Conservation (phyloP, 2,888 invertebrate genomes). For the Rhagonycha fulva region DNA sequence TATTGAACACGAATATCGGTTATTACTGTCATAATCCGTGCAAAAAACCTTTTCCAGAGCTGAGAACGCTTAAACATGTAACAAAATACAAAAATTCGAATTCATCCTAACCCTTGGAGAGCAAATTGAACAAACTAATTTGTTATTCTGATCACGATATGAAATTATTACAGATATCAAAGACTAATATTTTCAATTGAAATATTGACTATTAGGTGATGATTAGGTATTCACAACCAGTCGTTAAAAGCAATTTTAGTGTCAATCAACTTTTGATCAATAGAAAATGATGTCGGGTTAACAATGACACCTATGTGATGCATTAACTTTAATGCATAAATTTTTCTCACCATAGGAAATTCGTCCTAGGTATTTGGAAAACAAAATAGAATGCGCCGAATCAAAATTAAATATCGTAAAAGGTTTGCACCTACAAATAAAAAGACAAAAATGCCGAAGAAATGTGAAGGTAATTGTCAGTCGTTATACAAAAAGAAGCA, state of each 20-base stretch:
- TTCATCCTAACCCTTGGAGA: neutral
- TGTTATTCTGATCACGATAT: constrained; percentile 46
- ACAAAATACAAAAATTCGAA: neutral
- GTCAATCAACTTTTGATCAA: constrained; percentile 39
- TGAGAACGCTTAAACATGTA: neutral
- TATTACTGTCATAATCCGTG: neutral
- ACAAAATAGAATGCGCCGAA: constrained; percentile 42
- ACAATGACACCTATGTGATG: constrained; percentile 31
- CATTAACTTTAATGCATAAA: constrained; percentile 29
- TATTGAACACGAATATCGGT: neutral
- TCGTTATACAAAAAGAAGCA: constrained; percentile 24
- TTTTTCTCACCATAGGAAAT: constrained; percentile 30
- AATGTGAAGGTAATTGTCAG: constrained; percentile 33
- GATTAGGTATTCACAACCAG: constrained; percentile 45
- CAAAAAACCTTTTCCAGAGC: neutral
- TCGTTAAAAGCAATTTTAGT: constrained; percentile 42
- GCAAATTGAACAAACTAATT: constrained; percentile 35
- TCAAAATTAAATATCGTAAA: constrained; percentile 44
- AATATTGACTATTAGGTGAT: constrained; percentile 37
- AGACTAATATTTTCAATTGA: constrained; percentile 47
- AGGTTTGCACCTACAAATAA: constrained; percentile 34
- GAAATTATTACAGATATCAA: constrained; percentile 49
- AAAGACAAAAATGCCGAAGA: constrained; percentile 26
- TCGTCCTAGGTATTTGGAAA: constrained; percentile 41
- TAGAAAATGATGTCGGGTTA: constrained; percentile 30